A percentile compares a stretch with the other conserved stretches of the same genome.
Conservation (phyloP, 2,113 vertebrate species). For the Cyanoramphus novaezelandiae region DNA sequence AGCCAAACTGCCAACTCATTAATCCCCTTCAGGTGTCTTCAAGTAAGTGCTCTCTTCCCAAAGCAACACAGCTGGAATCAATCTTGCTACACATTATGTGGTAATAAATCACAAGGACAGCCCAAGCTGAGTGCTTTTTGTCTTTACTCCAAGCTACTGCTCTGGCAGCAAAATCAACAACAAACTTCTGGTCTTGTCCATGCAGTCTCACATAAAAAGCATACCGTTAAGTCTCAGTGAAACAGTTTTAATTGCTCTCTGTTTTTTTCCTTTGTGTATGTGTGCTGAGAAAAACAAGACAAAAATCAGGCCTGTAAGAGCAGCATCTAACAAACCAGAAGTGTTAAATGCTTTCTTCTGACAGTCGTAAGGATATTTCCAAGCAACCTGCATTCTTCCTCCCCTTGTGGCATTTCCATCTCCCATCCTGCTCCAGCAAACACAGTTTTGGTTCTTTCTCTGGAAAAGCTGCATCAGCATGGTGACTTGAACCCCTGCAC, state of each 20-base stretch:
- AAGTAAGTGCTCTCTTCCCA: neutral
- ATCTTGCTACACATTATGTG: neutral
- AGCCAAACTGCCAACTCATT: neutral
- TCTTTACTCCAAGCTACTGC: neutral
- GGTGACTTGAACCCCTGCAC: neutral
- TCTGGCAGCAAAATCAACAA: neutral
- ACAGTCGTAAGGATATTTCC: neutral
- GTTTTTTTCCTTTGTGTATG: neutral
- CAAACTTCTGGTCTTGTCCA: neutral
- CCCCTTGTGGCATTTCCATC: neutral
- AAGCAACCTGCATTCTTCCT: neutral
- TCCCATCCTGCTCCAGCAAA: neutral
- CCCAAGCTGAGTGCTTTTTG: neutral
- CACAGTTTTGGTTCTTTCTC: accelerated
- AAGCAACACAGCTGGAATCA: neutral
- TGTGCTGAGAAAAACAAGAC: neutral
- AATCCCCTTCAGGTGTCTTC: neutral
- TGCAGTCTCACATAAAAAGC: neutral
- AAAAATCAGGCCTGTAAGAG: neutral
- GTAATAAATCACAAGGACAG: neutral
- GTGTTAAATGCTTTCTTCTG: neutral
- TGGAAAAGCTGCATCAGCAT: neutral
- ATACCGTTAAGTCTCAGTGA: neutral
- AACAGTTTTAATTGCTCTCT: neutral
- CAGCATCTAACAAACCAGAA: neutral